These are phyloP conservation scores for Merops nubicus DNA, from an alignment of 2,113 vertebrate genomes.

Conservation along the genomic window DNA sequence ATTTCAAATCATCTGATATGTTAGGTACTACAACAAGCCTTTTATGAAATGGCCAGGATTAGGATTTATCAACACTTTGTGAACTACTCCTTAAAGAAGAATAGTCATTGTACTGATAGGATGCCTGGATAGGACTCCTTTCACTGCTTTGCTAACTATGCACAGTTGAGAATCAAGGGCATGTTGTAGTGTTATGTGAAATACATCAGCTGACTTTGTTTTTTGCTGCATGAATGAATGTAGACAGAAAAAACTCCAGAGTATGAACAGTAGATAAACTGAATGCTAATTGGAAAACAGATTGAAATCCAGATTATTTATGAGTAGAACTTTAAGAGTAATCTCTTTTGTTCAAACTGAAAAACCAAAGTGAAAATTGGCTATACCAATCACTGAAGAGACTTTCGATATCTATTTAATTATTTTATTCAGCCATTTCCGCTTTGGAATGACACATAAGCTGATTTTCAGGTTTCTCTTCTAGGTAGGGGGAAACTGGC, in stretches of 20 bases:
- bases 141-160: background rate
- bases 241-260: background rate
- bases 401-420: background rate
- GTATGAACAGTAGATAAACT: background rate
- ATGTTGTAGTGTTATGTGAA: background rate
- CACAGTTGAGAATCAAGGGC: background rate
- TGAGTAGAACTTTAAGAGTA: background rate
- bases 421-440: background rate
- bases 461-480: background rate
- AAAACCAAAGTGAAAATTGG: background rate
- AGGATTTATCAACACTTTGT: background rate
- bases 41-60: background rate
- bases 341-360: background rate
- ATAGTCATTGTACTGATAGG: background rate
- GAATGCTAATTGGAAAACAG: background rate
- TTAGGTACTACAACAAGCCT: background rate
- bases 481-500: background rate
- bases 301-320: background rate
- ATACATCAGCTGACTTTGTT: background rate
- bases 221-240: conserved; percentile 5
- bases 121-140: background rate
- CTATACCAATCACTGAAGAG: background rate
- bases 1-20: background rate
- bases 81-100: background rate
- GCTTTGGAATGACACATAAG: background rate